Evolutionary conservation across 2,888 invertebrate genomes (phyloP).

Genomic region (Lissocephala sabroskyi): DNA sequence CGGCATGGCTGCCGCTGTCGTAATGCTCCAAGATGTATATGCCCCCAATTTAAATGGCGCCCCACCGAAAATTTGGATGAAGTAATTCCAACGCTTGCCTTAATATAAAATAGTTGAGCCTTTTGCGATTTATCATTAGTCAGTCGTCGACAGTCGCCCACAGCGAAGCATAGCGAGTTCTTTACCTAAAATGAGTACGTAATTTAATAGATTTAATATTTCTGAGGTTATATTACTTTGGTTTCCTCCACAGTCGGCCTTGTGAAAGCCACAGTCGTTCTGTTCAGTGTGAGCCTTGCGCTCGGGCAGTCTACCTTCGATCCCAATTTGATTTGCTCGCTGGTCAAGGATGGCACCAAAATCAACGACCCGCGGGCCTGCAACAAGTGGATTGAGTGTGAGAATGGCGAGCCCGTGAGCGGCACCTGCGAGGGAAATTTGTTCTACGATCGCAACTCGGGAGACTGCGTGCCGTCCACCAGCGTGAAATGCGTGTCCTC

Average conservation of each 20-base stretch:
- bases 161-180: not conserved
- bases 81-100: not conserved
- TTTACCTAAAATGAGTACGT: not conserved
- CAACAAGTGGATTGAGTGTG: conserved; percentile 56
- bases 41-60: conserved; percentile 5
- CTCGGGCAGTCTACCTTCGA: conserved; percentile 33
- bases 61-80: not conserved
- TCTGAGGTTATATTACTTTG: not conserved
- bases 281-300: conserved; percentile 7
- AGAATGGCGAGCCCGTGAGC: conserved; percentile 38
- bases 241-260: not conserved
- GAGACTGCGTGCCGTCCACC: conserved; percentile 37
- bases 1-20: conserved; percentile 28
- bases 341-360: conserved; percentile 51
- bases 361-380: conserved; percentile 65
- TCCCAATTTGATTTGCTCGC: conserved; percentile 43
- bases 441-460: conserved; percentile 50
- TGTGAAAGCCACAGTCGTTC: not conserved
- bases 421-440: conserved; percentile 45
- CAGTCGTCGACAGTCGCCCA: not conserved
- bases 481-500: conserved; percentile 54
- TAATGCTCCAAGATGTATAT: conserved; percentile 46
- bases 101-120: conserved; percentile 16
- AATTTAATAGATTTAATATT: not conserved
- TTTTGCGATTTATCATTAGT: not conserved